A percentile compares a stretch with the other conserved stretches of the same genome.
Evolutionary conservation across 2,888 invertebrate species (phyloP).

Genomic region (Thumatha senex): DNA sequence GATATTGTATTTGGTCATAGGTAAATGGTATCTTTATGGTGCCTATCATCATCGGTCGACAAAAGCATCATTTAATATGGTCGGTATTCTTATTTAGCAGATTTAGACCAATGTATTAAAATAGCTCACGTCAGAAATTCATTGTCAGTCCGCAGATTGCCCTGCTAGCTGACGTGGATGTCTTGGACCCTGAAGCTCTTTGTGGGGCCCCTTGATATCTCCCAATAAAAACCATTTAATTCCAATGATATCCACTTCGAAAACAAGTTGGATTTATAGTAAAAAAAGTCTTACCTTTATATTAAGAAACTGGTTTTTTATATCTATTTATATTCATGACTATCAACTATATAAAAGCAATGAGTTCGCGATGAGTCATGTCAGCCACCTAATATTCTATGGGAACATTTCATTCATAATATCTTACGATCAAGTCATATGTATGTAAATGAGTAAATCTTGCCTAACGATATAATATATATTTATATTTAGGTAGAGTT

Average conservation of each 20-base stretch:
- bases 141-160: too few species aligned
- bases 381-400: not conserved
- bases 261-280: slow-evolving; percentile 29
- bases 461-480: not conserved
- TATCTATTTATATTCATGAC: slow-evolving; percentile 28
- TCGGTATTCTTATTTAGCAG: too few species aligned
- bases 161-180: too few species aligned
- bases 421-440: too few species aligned
- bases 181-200: too few species aligned
- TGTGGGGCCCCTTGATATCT: not conserved
- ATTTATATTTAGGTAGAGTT: too few species aligned
- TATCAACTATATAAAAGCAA: slow-evolving; percentile 5
- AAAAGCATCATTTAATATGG: too few species aligned
- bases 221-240: slow-evolving; percentile 20
- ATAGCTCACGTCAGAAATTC: too few species aligned
- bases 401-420: not conserved
- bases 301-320: slow-evolving; percentile 15
- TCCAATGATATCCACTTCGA: slow-evolving; percentile 19
- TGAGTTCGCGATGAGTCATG: slow-evolving; percentile 13
- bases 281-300: slow-evolving; percentile 27
- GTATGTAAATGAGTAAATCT: not conserved
- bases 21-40: too few species aligned
- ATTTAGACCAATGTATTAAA: too few species aligned
- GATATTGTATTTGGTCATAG: too few species aligned
- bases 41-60: too few species aligned